Conservation (phyloP, 2,113 vertebrate species). For the Aegithalos caudatus region DNA sequence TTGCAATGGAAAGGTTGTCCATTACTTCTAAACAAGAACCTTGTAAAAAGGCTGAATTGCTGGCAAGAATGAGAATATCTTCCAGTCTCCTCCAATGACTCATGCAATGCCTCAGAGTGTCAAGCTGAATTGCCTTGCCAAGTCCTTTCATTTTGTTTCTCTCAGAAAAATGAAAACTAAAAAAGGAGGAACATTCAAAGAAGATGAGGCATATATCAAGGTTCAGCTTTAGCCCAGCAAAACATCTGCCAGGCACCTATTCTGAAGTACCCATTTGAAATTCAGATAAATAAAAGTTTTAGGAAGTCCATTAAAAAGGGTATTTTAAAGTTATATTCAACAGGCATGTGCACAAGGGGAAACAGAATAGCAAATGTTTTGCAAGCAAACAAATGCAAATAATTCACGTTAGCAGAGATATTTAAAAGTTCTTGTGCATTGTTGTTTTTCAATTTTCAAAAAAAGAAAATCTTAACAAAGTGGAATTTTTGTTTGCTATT, state of each 20-base stretch:
- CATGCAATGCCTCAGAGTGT: neutral
- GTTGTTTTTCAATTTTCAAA: neutral
- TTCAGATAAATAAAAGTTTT: slow-evolving; percentile 29
- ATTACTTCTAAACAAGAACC: neutral
- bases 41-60: slow-evolving; percentile 17
- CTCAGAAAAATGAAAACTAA: slow-evolving; percentile 41
- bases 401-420: neutral
- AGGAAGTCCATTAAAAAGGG: neutral
- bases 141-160: slow-evolving; percentile 42
- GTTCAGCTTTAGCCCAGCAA: neutral
- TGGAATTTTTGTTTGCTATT: neutral
- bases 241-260: neutral
- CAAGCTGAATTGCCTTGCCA: slow-evolving; percentile 42
- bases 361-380: neutral
- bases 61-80: neutral
- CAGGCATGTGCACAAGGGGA: neutral
- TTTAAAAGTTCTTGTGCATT: neutral
- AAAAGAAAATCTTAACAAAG: neutral
- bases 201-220: neutral
- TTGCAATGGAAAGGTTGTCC: neutral
- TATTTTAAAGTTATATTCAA: neutral
- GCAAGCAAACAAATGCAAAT: neutral
- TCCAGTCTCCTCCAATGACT: slow-evolving; percentile 1
- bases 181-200: neutral
- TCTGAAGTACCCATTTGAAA: slow-evolving; percentile 15